phyloP scores from a whole-genome alignment of 2,888 invertebrate genomes.

The Orchestes rusci region DNA sequence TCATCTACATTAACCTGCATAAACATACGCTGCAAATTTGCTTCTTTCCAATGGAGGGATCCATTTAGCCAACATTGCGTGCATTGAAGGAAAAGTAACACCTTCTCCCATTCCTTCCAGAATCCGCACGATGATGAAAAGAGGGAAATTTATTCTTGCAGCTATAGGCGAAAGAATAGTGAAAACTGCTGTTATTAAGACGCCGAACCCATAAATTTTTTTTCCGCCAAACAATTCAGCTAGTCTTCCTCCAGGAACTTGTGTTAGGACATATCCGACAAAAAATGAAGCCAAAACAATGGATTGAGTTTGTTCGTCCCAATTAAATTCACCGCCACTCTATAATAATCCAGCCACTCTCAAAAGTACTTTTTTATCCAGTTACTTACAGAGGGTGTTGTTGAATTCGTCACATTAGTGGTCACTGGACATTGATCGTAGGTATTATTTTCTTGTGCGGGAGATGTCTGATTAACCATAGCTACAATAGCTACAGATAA shows the following conservation, averaged over 20 bases:
- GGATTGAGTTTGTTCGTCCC: slow-evolving; percentile 73
- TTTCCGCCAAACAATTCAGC: slow-evolving; percentile 87
- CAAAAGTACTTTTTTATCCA: too few relatives aligned
- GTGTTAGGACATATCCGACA: slow-evolving; percentile 75
- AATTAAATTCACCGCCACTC: slow-evolving; percentile 70
- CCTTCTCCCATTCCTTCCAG: slow-evolving; percentile 83
- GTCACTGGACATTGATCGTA: slow-evolving; percentile 54
- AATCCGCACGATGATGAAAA: slow-evolving; percentile 68
- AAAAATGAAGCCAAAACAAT: slow-evolving; percentile 78
- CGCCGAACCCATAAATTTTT: slow-evolving; percentile 73
- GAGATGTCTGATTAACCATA: slow-evolving; percentile 76
- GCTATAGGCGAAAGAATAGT: slow-evolving; percentile 79
- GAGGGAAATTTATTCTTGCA: slow-evolving; percentile 57
- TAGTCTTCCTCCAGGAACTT: slow-evolving; percentile 72
- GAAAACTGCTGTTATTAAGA: slow-evolving; percentile 72
- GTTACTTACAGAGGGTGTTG: slow-evolving; percentile 34
- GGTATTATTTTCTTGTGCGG: slow-evolving; percentile 49
- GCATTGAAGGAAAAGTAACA: slow-evolving; percentile 91
- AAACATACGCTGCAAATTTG: slow-evolving; percentile 81
- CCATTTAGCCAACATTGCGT: slow-evolving; percentile 88
- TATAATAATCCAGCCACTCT: too few relatives aligned
- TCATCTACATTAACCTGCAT: slow-evolving; percentile 54
- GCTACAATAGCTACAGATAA: slow-evolving; percentile 91
- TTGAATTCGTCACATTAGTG: slow-evolving; percentile 43
- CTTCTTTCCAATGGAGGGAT: slow-evolving; percentile 87